Conservation (phyloP, 2,797 vertebrate genomes). For the Eulemur coronatus region DNA sequence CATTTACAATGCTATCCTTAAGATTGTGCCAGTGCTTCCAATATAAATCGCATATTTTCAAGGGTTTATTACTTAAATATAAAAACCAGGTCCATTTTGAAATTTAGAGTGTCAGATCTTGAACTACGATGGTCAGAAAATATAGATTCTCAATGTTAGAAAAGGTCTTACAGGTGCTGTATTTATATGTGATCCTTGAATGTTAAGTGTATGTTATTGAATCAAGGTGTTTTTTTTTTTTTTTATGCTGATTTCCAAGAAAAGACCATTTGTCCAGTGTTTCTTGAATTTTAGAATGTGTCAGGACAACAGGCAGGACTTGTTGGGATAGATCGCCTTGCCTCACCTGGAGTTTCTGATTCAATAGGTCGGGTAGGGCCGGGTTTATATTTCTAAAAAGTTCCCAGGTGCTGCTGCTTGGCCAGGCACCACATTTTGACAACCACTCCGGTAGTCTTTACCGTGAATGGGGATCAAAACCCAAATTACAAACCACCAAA, state of each 20-base stretch:
- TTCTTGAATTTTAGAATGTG: not conserved
- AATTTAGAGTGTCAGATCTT: slow-evolving; percentile 62
- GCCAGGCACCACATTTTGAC: not conserved
- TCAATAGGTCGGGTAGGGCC: not conserved
- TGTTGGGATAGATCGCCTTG: not conserved
- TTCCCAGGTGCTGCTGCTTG: not conserved
- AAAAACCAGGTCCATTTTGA: slow-evolving; percentile 66
- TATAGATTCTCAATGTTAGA: slow-evolving; percentile 12
- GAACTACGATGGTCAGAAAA: slow-evolving; percentile 35
- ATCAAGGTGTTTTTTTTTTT: not conserved
- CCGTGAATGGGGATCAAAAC: not conserved
- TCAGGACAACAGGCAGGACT: not conserved
- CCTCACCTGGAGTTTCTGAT: not conserved
- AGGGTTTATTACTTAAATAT: slow-evolving; percentile 70
- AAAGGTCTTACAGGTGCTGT: not conserved
- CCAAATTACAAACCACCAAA: not conserved
- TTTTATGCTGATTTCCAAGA: not conserved
- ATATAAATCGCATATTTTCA: slow-evolving; percentile 81
- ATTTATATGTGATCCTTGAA: not conserved
- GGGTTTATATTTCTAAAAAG: slow-evolving; percentile 6
- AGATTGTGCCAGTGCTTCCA: slow-evolving; percentile 82
- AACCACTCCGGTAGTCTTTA: not conserved
- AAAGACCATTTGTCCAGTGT: not conserved
- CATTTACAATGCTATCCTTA: slow-evolving; percentile 83
- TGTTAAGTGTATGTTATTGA: not conserved